Evolutionary conservation across 2,888 invertebrate species (phyloP), one percentile per base, ranked within the genome.

Genomic region (Ischnura elegans): DNA sequence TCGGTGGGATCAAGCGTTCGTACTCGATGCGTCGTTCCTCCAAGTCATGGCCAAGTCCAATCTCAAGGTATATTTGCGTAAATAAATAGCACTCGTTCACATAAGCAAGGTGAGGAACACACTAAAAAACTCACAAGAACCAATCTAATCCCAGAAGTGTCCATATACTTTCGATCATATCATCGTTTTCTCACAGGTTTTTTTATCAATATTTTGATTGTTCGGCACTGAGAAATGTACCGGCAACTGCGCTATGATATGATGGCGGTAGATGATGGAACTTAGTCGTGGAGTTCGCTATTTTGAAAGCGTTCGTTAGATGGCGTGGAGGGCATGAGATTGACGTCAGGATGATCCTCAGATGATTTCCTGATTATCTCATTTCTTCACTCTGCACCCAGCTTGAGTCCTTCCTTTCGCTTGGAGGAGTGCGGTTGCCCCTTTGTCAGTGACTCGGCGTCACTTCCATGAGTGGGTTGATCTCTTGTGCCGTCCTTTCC

Each of bases 391-490:
- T n/a, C 21, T 29, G 43, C 13, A 4, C 8, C n/a, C 13, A 42
- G 21, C 55, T 61, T n/a, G 19, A 61, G 21, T 43, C 43, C 25
- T 5, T 76, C 76, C 6, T 21, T 36, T 0, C 61, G 2, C 43
- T 90, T 36, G 90, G 21, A 43, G 61, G 66, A 29, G 6, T 45
- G 25, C 2, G 61, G 21, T 42, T 55, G 19, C 21, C 42, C 21
- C 51, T 55, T 90, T 43, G 61, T 61, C 43, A 90, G 66, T 61
- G 61, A 90, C 43, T 43, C 5, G 61, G 55, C 10, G 90, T 61
- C 43, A 90, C 90, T 61, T 90, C 90, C 90, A 90, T 90, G n/a
- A 90, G 66, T 19, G 90, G 90, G n/a, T 90, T 90, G 19, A 43
- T 61, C 36, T 90, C 90, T n/a, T 90, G 90, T 61, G 90, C 90